Conservation (phyloP, 2,888 invertebrate genomes). For the Leptopilina drosophilae region DNA sequence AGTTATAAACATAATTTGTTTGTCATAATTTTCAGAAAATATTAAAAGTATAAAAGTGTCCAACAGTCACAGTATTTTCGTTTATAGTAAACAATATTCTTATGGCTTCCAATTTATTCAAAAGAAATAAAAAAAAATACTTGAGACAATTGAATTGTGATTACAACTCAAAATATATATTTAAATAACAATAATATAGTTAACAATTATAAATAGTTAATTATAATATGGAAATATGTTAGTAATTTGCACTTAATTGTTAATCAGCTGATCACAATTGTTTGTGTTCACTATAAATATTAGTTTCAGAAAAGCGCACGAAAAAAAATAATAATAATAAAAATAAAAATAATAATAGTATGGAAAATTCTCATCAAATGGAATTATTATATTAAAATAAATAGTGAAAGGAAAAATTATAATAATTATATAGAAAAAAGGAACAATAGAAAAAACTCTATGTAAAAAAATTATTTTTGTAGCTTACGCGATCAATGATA, state of each 20-base stretch:
- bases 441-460: too few species aligned
- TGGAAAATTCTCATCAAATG: background rate
- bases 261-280: slow-evolving; percentile 3
- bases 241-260: background rate
- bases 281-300: background rate
- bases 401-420: background rate
- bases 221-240: slow-evolving; percentile 4
- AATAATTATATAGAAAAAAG: too few species aligned
- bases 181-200: background rate
- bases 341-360: background rate
- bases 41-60: too few species aligned
- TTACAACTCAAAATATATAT: background rate
- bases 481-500: background rate
- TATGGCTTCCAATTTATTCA: slow-evolving; percentile 4
- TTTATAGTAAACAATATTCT: background rate
- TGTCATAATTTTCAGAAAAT: too few species aligned
- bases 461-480: background rate
- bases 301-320: slow-evolving; percentile 6
- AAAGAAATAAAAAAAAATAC: background rate
- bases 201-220: background rate
- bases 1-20: too few species aligned
- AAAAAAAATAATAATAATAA: background rate
- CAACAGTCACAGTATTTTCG: background rate
- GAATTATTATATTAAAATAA: background rate
- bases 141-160: slow-evolving; percentile 5